These are phyloP conservation scores for Herpailurus yagouaroundi DNA, from an alignment of 2,113 vertebrate species.

Conservation along the genomic window DNA sequence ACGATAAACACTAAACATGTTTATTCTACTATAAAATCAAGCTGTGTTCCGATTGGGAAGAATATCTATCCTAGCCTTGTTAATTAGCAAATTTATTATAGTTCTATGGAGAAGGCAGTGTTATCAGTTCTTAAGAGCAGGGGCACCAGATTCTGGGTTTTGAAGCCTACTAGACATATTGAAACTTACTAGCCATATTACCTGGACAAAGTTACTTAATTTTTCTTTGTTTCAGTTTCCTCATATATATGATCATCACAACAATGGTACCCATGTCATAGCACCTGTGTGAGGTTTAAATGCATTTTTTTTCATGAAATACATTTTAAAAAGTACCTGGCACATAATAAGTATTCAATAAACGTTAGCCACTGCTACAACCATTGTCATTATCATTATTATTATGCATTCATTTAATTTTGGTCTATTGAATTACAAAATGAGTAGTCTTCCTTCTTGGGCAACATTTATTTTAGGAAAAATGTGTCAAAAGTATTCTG, in stretches of 20 bases:
- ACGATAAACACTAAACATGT: background rate
- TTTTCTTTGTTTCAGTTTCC: background rate
- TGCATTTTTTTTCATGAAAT: background rate
- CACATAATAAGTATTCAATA: background rate
- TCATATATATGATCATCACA: background rate
- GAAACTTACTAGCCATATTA: background rate
- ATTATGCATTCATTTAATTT: background rate
- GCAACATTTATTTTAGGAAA: background rate
- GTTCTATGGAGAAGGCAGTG: background rate
- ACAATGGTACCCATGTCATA: background rate
- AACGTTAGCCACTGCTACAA: background rate
- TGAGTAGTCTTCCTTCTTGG: background rate
- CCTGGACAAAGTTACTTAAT: background rate
- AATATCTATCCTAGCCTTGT: background rate
- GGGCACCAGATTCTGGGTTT: background rate
- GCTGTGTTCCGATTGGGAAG: background rate
- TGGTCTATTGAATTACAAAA: background rate
- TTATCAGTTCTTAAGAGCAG: background rate
- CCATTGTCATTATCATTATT: background rate
- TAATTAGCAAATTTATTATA: background rate
- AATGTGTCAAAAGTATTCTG: constrained; percentile 24
- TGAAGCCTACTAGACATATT: background rate
- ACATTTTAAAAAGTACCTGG: background rate
- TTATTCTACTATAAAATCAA: constrained; percentile 37
- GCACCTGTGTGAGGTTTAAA: background rate